phyloP scores from a whole-genome alignment of 2,888 invertebrate genomes.

The Orthosia gracilis region DNA sequence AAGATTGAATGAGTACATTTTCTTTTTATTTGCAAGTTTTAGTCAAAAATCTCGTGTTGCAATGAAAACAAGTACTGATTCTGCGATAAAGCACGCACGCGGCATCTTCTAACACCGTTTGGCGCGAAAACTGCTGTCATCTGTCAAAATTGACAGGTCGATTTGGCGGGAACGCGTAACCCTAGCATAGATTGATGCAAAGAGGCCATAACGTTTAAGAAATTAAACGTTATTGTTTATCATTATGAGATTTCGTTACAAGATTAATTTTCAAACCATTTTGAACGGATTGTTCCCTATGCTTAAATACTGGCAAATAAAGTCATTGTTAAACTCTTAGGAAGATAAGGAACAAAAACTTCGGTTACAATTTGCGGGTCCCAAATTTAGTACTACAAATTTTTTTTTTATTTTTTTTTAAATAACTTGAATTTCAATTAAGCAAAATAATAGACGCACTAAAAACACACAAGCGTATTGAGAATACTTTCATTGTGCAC shows the following conservation, averaged over 20 bases:
- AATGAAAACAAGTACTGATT: constrained; percentile 52
- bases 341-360: too few species aligned
- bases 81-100: constrained; percentile 75
- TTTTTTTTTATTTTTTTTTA: too few species aligned
- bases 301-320: not conserved
- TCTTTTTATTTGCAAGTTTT: too few species aligned
- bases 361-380: too few species aligned
- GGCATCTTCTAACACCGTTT: constrained; percentile 82
- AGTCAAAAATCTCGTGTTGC: constrained; percentile 26
- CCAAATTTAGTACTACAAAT: too few species aligned
- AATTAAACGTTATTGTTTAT: constrained; percentile 28
- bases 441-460: too few species aligned
- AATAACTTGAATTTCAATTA: too few species aligned
- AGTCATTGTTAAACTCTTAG: not conserved
- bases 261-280: not conserved
- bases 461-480: too few species aligned
- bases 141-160: constrained; percentile 76
- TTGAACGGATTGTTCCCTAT: too few species aligned
- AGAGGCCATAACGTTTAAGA: constrained; percentile 17
- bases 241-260: not conserved
- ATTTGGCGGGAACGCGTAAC: constrained; percentile 72
- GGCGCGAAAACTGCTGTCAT: constrained; percentile 80
- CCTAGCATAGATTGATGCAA: constrained; percentile 65
- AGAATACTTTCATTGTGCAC: too few species aligned
- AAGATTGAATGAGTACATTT: too few species aligned